A percentile compares a stretch with the other conserved stretches of the same genome.
Evolutionary conservation across 2,797 vertebrate species (phyloP).

Genomic region (Hylomyscus alleni): DNA sequence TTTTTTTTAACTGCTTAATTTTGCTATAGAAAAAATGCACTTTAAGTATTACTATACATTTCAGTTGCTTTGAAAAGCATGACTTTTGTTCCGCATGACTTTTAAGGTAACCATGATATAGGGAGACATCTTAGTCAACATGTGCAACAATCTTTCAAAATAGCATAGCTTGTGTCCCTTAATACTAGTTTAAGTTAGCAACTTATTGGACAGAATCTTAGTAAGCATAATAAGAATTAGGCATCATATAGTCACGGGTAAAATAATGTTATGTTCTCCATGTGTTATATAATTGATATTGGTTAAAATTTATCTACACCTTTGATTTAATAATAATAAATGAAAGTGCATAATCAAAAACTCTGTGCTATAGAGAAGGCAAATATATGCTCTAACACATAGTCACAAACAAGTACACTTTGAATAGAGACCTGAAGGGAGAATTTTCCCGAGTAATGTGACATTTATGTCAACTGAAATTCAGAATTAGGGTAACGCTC

Average conservation of each 20-base stretch:
- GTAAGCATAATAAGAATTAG: background rate
- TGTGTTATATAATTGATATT: background rate
- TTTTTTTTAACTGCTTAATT: constrained; percentile 17
- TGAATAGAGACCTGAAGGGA: background rate
- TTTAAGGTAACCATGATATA: background rate
- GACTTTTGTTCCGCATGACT: background rate
- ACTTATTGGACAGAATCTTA: constrained; percentile 23
- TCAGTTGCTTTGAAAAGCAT: constrained; percentile 28
- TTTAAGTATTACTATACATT: background rate
- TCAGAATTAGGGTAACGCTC: background rate
- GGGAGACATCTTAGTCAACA: constrained; percentile 21
- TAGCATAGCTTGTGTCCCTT: background rate
- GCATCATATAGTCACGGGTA: background rate
- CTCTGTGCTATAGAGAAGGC: background rate
- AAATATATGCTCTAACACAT: constrained; percentile 6
- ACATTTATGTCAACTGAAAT: background rate
- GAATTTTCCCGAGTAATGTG: background rate
- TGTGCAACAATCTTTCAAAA: constrained; percentile 51
- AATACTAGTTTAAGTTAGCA: constrained; percentile 6
- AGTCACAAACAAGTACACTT: constrained; percentile 8
- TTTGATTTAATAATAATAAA: constrained; percentile 29
- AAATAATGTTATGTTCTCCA: background rate
- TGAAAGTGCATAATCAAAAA: constrained; percentile 32
- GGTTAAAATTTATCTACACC: constrained; percentile 32
- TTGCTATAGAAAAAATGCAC: background rate